Conservation (phyloP, 1,140 invertebrate genomes). For the Cotesia glomerata region DNA sequence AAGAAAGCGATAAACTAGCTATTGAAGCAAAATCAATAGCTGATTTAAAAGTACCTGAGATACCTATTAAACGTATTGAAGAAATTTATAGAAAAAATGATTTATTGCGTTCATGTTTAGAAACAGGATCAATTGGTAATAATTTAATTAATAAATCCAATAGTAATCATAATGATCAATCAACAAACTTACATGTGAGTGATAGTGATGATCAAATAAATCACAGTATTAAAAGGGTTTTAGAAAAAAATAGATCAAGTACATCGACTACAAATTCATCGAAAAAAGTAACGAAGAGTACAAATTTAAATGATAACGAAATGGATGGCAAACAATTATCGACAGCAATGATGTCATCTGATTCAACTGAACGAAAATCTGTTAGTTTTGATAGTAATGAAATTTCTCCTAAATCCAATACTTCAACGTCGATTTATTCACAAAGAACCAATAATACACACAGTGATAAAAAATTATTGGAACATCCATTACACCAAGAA, state of each 20-base stretch:
- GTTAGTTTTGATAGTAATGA: neutral
- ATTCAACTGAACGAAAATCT: neutral
- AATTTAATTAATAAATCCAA: neutral
- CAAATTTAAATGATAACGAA: too few relatives aligned
- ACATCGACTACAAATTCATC: slow-evolving; percentile 16
- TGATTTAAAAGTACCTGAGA: slow-evolving; percentile 61
- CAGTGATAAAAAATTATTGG: neutral
- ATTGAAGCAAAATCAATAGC: slow-evolving; percentile 55
- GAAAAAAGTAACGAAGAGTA: too few relatives aligned
- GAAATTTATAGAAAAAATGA: slow-evolving; percentile 56
- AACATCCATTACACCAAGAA: neutral
- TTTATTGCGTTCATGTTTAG: slow-evolving; percentile 54
- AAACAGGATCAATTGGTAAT: slow-evolving; percentile 46
- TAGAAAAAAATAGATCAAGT: slow-evolving; percentile 20
- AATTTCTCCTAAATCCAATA: neutral
- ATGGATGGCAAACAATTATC: too few relatives aligned
- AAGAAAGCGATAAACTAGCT: slow-evolving; percentile 53
- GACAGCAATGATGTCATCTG: neutral
- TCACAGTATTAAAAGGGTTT: slow-evolving; percentile 32
- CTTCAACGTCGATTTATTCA: neutral
- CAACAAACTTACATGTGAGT: slow-evolving; percentile 16
- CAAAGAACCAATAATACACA: neutral
- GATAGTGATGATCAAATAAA: neutral
- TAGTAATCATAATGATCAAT: slow-evolving; percentile 10
- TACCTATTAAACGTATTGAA: slow-evolving; percentile 56